Evolutionary conservation across 2,113 vertebrate genomes (phyloP).

Genomic region (Glaucomys volans): DNA sequence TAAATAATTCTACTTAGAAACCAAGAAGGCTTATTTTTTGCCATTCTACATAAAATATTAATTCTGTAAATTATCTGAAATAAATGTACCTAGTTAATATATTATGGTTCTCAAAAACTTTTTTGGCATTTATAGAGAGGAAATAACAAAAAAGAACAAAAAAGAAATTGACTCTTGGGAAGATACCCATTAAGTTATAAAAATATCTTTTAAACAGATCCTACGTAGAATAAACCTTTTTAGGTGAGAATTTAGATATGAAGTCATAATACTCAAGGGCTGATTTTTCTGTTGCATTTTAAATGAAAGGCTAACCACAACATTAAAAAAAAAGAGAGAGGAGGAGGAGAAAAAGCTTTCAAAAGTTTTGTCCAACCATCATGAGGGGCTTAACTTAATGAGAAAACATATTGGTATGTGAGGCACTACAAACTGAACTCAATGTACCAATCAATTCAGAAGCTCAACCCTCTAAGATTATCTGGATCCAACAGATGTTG

Average conservation of each 20-base stretch:
- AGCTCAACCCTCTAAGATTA: background rate
- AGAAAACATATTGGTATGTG: conserved; percentile 47
- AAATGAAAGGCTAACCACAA: conserved; percentile 36
- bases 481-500: conserved; percentile 5
- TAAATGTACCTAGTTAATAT: conserved; percentile 44
- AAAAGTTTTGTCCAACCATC: background rate
- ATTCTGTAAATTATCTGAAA: conserved; percentile 52
- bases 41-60: conserved; percentile 38
- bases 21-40: conserved; percentile 18
- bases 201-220: conserved; percentile 43
- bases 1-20: conserved; percentile 8
- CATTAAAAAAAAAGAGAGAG: background rate
- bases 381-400: conserved; percentile 54
- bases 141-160: conserved; percentile 40
- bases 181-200: conserved; percentile 39
- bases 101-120: background rate
- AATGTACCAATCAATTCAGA: conserved; percentile 38
- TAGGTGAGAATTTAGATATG: conserved; percentile 47
- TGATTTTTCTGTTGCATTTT: conserved; percentile 61
- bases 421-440: conserved; percentile 32
- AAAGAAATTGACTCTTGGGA: conserved; percentile 32
- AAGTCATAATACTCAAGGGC: background rate
- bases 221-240: conserved; percentile 34
- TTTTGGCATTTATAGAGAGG: background rate
- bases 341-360: background rate